A percentile compares a stretch with the other conserved stretches of the same genome.
Conservation (phyloP, 92 coral and sea anemone genomes). For the Desmophyllum pertusum region DNA sequence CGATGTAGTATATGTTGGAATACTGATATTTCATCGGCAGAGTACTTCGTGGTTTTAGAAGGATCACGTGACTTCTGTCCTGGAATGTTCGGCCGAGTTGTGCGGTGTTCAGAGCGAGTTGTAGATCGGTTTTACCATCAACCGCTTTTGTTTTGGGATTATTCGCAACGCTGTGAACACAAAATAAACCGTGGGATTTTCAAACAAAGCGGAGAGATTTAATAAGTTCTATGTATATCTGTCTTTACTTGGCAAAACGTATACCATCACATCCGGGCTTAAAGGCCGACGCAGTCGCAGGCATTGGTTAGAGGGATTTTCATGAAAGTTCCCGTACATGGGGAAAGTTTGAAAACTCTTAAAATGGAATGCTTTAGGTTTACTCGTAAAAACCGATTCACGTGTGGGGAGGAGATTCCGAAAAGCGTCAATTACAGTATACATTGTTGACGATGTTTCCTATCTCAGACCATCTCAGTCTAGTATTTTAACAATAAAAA, state of each 20-base stretch:
- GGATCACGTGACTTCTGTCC: slow-evolving; percentile 56
- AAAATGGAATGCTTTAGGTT: background rate
- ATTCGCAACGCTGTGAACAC: slow-evolving; percentile 22
- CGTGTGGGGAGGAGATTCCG: background rate
- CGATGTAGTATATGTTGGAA: slow-evolving; percentile 49
- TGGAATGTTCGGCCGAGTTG: slow-evolving; percentile 49
- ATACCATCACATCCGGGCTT: too few relatives aligned
- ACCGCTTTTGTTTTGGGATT: slow-evolving; percentile 42
- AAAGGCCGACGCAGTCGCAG: too few relatives aligned
- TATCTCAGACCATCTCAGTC: too few relatives aligned
- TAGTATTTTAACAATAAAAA: too few relatives aligned
- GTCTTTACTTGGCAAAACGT: too few relatives aligned
- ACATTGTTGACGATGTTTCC: too few relatives aligned
- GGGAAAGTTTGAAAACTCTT: background rate
- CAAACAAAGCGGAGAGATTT: background rate
- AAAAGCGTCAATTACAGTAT: background rate
- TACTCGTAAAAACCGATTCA: background rate
- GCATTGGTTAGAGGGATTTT: background rate
- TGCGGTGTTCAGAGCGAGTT: slow-evolving; percentile 44
- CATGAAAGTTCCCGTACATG: background rate
- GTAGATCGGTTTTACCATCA: slow-evolving; percentile 31
- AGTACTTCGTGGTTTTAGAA: slow-evolving; percentile 32
- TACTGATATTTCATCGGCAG: slow-evolving; percentile 32
- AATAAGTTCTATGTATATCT: too few relatives aligned
- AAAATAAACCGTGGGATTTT: background rate